Evolutionary conservation across 1,140 invertebrate species (phyloP), one percentile per base, ranked within the genome.

Genomic region (Drosophila ironensis): DNA sequence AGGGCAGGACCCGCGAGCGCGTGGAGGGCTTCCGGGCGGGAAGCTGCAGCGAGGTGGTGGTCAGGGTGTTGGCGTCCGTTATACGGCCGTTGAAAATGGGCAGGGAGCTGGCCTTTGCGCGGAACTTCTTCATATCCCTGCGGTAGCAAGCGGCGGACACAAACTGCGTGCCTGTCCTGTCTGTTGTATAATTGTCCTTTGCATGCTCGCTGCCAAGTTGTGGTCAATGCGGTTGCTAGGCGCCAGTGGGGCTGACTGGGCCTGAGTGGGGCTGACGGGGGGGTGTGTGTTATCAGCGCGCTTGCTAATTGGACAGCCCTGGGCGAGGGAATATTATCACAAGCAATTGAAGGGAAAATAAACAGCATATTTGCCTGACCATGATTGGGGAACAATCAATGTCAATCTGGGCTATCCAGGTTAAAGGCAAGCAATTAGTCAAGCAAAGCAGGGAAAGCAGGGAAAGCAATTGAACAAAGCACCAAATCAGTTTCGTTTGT

Each of bases 41-140:
- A 16, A 77, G n/a, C 35, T 86, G 81, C 33, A 82, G 27, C 16
- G 80, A 84, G 27, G 52, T 67, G 9, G 73, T 78, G 14, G 78
- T 82, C 73, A 82, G 56, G 8, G 73, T 71, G 16, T 74, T 88
- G n/a, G 78, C 59, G 44, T 89, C 87, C 11, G 77, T 84, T 14
- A 87, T 87, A 2, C 87, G 64, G 5, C 87, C 87, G 80, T 89
- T 89, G 9, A 89, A 89, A 19, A 89, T 72, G 20, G 87, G 87
- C 54, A 89, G 61, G 33, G 87, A 89, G 41, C 63, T 84, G 0
- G 87, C 75, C 50, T 89, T 89, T 25, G 72, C 78, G 8, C 76
- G 82, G 22, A 89, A 73, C 51, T 84, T 75, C 59, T 89, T 70
- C 87, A 89, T 89, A 17, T 63, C 56, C 44, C 30, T 11, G 16